Percentiles rank a stretch among this genome's conserved stretches.
Conservation (phyloP, 2,888 invertebrate genomes). For the Ophion obscuratus region DNA sequence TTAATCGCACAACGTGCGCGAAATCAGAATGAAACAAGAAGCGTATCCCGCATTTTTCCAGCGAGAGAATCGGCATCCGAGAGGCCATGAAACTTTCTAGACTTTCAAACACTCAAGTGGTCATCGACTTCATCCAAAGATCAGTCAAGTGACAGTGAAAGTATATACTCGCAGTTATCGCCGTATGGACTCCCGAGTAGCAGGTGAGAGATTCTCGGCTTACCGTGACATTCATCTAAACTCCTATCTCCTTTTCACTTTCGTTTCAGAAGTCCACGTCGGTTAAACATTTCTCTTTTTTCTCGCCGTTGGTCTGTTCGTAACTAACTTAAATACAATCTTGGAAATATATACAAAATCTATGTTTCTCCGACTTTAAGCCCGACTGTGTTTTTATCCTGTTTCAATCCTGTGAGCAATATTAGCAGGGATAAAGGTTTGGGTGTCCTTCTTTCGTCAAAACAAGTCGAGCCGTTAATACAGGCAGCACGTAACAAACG, state of each 20-base stretch:
- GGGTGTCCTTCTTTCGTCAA: too few relatives aligned
- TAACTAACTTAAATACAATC: neutral
- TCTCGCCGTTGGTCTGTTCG: constrained; percentile 1
- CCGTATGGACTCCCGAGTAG: constrained; percentile 28
- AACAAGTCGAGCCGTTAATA: too few relatives aligned
- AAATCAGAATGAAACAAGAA: constrained; percentile 26
- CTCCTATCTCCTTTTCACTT: constrained; percentile 44
- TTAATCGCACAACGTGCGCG: constrained; percentile 3
- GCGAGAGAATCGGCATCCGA: constrained; percentile 2
- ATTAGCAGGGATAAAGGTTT: too few relatives aligned
- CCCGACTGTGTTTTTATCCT: too few relatives aligned
- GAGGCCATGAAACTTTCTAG: constrained; percentile 73
- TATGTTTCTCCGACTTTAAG: too few relatives aligned
- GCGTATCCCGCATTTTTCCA: constrained; percentile 8
- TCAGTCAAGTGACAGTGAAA: constrained; percentile 75
- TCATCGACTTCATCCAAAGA: constrained; percentile 72
- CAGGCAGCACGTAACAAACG: too few relatives aligned
- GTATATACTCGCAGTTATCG: constrained; percentile 69
- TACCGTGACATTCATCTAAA: constrained; percentile 74
- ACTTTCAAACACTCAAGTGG: constrained; percentile 79
- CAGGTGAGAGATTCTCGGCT: constrained; percentile 67
- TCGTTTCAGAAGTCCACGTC: constrained; percentile 49
- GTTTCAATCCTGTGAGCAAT: too few relatives aligned
- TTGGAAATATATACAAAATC: neutral
- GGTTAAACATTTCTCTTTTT: constrained; percentile 28